Evolutionary conservation across 2,888 invertebrate genomes (phyloP), one percentile per base, ranked within the genome.

Genomic region (Sesia apiformis): DNA sequence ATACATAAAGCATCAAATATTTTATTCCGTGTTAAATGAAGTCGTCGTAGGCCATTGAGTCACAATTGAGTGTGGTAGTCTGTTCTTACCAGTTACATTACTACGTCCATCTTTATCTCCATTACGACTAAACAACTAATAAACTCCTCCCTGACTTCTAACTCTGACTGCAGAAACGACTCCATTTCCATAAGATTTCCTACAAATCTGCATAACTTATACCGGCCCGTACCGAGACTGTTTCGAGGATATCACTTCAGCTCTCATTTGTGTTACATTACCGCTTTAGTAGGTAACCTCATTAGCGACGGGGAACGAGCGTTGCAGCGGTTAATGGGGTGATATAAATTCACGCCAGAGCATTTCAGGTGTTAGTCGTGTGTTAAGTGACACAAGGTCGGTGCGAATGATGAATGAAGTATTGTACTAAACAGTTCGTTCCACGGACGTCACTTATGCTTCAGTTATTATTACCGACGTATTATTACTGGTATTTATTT

Each of bases 111-210:
- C 46, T 46, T 46, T 46, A 23, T 8, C 46, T 46, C 23, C 8
- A 8, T 46, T 23, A 46, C n/a, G 46, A 42, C 7, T 8, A 8
- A 46, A 46, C n/a, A 8, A 8, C 8, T 46, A 46, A 46, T 46
- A 46, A 46, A 46, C 46, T 46, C 46, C 46, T 46, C 23, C 46
- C 23, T 23, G 23, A 46, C 46, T 46, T 8, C n/a, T 46, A 46
- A 46, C 46, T n/a, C 46, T 46, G 46, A 46, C 46, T n/a, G 46
- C 8, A 38, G 50, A 50, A 50, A 50, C 50, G 38, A 67, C 67
- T 69, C 64, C 66, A 74, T 74, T 72, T 71, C 70, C 72, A 75
- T 65, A 63, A 64, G 69, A 74, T 70, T 70, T 69, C 64, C 67
- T 63, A 58, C 64, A 54, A 68, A 72, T 73, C 69, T 76, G 72